Evolutionary conservation across 2,888 invertebrate species (phyloP).

Genomic region (Mongoloraphidia duomilia): DNA sequence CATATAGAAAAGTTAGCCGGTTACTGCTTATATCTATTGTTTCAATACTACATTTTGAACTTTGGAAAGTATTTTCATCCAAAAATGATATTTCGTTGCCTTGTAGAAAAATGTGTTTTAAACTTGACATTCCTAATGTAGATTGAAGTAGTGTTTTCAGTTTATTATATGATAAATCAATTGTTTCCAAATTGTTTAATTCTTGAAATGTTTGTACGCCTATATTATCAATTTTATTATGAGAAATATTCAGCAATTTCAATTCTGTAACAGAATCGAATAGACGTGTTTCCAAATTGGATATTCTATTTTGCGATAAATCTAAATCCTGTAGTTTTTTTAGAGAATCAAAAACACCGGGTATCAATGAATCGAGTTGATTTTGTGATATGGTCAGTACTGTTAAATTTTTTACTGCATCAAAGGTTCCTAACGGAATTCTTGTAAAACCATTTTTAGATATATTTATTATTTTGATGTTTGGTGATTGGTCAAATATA

Average conservation of each 20-base stretch:
- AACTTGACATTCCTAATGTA: constrained; percentile 13
- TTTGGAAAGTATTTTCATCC: constrained; percentile 9
- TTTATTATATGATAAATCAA: constrained; percentile 17
- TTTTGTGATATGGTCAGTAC: no score
- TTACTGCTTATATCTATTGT: background rate
- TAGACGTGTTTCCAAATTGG: constrained; percentile 8
- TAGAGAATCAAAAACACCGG: constrained; percentile 13
- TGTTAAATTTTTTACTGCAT: background rate
- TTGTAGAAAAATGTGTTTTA: constrained; percentile 12
- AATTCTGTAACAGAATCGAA: constrained; percentile 12
- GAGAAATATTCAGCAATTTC: constrained; percentile 14
- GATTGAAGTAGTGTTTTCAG: constrained; percentile 11
- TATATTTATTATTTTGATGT: constrained; percentile 8
- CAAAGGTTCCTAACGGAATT: background rate
- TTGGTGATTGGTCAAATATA: constrained; percentile 1
- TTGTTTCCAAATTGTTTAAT: constrained; percentile 9
- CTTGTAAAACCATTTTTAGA: constrained; percentile 1
- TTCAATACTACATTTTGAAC: background rate
- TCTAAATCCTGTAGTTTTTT: constrained; percentile 12
- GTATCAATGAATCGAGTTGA: constrained; percentile 2
- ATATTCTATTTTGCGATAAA: constrained; percentile 13
- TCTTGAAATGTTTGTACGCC: constrained; percentile 14
- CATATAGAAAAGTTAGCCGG: no score
- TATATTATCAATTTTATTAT: constrained; percentile 12
- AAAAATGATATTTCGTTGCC: constrained; percentile 15